Evolutionary conservation across 2,888 invertebrate species (phyloP).

Genomic region (Napeogenes inachia): DNA sequence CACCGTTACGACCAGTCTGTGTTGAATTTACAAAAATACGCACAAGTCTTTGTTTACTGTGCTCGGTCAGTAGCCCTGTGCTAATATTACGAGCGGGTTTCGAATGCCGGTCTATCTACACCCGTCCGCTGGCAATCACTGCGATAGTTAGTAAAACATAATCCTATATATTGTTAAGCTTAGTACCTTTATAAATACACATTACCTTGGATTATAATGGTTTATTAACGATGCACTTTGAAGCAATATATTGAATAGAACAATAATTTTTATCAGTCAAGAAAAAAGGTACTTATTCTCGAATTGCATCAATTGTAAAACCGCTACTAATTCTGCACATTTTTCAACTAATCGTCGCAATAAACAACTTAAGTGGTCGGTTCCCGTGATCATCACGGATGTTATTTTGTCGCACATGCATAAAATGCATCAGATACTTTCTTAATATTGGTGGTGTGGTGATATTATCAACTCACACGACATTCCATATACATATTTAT

Average conservation of each 20-base stretch:
- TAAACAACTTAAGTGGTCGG: conserved; percentile 48
- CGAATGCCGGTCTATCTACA: too few relatives aligned
- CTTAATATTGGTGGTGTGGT: conserved; percentile 35
- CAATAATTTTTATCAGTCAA: neutral
- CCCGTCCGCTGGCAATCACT: too few relatives aligned
- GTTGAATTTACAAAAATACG: too few relatives aligned
- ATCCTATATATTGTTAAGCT: too few relatives aligned
- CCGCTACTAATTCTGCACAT: conserved; percentile 48
- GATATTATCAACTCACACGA: conserved; percentile 2
- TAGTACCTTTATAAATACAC: too few relatives aligned
- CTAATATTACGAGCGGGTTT: too few relatives aligned
- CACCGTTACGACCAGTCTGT: too few relatives aligned
- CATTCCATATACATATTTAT: too few relatives aligned
- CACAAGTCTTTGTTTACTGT: too few relatives aligned
- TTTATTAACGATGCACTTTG: neutral
- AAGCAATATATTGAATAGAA: neutral
- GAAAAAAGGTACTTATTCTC: neutral
- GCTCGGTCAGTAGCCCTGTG: too few relatives aligned
- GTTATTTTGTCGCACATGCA: conserved; percentile 55
- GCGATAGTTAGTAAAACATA: too few relatives aligned
- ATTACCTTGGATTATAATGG: neutral
- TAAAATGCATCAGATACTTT: conserved; percentile 44
- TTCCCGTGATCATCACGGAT: conserved; percentile 58
- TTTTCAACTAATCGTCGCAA: conserved; percentile 62
- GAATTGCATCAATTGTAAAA: conserved; percentile 19